Base-by-base conservation (phyloP, 2,888 invertebrate species). In the Schizotus pectinicornis region DNA sequence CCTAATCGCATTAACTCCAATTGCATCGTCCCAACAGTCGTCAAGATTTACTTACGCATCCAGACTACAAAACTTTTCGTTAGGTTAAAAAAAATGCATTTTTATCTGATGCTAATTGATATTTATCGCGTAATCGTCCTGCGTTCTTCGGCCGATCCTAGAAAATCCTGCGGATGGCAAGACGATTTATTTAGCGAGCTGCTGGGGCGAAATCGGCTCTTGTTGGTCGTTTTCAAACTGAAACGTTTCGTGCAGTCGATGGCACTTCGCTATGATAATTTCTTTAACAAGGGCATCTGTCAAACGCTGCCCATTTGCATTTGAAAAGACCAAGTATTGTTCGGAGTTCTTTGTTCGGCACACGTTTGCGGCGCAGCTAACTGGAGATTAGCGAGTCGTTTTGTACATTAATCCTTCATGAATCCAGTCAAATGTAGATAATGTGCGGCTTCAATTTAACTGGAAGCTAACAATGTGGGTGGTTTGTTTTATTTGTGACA, bases 261-360 rank as follows among this genome's bases (percentile, higher is more conserved):
- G 13, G 9, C 30, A 22, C 8, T 41, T 12, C 14, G 43, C 36
- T 30, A 47, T 9, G 53, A 54, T 59, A 55, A 59, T 59, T 59
- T 59, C 51, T 11, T 39, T 47, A 55, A 51, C 55, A 55, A 55
- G 55, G 54, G 59, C 50, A 59, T 59, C 59, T 59, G 59, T 51
- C 55, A 47, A 59, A 59, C 54, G 45, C 38, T 54, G 38, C 50
- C 50, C 43, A 59, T 59, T 59, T 55, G 59, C 59, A 59, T 59
- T 33, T 59, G 59, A 55, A 59, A 59, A 55, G 59, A 39, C 32
- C 59, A 55, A 54, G 55, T 49, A 59, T 59, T 59, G 59, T 59
- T 34, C 42, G 7, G 38, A 13, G 50, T 53, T 59, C 59, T 59
- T 59, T 59, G 59, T 59, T 59, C 45, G 7, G 35, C 32, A 46